Evolutionary conservation across 2,888 invertebrate genomes (phyloP).

Genomic region (Acleris sparsana): DNA sequence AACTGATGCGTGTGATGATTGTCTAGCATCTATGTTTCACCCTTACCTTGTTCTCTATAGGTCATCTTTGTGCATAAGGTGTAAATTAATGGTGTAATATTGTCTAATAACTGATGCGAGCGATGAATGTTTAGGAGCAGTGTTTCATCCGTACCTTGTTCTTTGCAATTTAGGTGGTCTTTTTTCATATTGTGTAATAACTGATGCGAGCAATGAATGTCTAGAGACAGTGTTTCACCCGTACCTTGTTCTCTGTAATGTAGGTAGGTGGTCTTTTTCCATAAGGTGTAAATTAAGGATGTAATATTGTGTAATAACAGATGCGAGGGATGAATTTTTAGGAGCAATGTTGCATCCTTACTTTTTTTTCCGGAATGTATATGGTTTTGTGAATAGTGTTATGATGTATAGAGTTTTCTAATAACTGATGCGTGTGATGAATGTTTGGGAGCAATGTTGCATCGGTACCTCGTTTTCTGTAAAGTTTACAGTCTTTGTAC

Average conservation of each 20-base stretch:
- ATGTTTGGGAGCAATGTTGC: neutral
- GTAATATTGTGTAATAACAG: no score
- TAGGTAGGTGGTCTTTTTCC: no score
- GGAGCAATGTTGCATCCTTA: neutral
- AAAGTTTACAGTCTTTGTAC: slow-evolving; percentile 61
- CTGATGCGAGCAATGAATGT: neutral
- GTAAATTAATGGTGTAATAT: no score
- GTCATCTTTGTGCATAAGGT: slow-evolving; percentile 51
- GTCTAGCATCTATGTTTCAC: neutral
- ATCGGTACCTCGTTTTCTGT: neutral
- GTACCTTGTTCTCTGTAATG: no score
- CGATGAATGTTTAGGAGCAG: neutral
- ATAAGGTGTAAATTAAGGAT: no score
- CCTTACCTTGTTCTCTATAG: slow-evolving; percentile 4
- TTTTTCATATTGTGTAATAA: slow-evolving; percentile 42
- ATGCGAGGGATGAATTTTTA: no score
- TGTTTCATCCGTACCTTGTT: neutral
- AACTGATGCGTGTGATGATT: no score
- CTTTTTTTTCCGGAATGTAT: slow-evolving; percentile 63
- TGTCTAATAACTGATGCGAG: no score
- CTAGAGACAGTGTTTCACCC: neutral
- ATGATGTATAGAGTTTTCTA: no score
- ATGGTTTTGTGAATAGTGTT: slow-evolving; percentile 41
- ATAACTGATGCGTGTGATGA: no score
- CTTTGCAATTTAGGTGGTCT: slow-evolving; percentile 55